A percentile compares a stretch with the other conserved stretches of the same genome.
These are phyloP conservation scores for Caenorhabditis brenneri DNA, from an alignment of 1,140 invertebrate genomes.

Conservation along the genomic window DNA sequence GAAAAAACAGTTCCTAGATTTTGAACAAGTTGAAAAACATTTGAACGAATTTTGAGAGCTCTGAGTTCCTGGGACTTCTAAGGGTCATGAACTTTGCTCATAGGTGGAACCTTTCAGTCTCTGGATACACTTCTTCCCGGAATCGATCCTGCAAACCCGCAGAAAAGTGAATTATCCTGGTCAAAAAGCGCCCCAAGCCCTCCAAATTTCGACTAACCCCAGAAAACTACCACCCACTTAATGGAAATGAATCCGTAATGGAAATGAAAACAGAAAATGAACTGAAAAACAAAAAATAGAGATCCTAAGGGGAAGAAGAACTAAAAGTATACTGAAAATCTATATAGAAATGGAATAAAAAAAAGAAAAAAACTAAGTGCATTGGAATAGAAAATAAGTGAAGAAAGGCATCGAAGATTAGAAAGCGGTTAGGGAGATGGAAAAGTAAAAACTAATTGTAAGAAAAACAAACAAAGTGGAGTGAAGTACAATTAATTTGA, in stretches of 20 bases:
- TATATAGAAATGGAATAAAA: background rate
- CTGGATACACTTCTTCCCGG: background rate
- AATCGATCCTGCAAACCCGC: background rate
- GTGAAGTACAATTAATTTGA: too few relatives aligned
- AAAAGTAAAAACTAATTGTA: background rate
- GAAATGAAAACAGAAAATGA: background rate
- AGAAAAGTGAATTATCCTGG: background rate
- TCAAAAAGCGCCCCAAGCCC: too few relatives aligned
- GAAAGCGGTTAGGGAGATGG: background rate
- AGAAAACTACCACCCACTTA: too few relatives aligned
- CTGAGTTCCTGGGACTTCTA: too few relatives aligned
- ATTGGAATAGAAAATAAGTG: background rate
- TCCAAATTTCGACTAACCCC: too few relatives aligned
- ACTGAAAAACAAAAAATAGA: background rate
- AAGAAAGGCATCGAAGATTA: background rate
- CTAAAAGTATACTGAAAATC: background rate
- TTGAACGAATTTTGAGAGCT: too few relatives aligned
- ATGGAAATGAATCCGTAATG: background rate
- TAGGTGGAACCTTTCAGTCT: too few relatives aligned
- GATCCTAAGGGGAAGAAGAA: too few relatives aligned
- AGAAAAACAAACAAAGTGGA: too few relatives aligned
- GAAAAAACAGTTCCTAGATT: too few relatives aligned
- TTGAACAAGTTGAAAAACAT: too few relatives aligned
- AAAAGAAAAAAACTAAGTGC: background rate
- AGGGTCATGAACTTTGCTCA: too few relatives aligned